Evolutionary conservation across 1,140 invertebrate genomes (phyloP), one percentile per base, ranked within the genome.

Genomic region (Heterodera schachtii): DNA sequence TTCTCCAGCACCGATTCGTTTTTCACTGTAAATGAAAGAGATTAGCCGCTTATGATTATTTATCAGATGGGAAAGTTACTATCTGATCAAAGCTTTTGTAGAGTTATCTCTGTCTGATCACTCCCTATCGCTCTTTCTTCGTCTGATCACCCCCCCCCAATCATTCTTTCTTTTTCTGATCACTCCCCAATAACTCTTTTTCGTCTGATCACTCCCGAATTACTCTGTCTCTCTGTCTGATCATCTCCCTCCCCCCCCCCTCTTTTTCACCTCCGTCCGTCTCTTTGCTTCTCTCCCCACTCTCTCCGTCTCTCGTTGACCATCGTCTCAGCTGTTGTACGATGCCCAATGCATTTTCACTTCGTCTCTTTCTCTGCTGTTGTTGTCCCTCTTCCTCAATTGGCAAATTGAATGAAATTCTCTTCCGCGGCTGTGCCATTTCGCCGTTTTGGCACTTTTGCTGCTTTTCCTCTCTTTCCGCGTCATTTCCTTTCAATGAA

Each of bases 401-500:
- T 41, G 77, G 77, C 49, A 78, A 69, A 78, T 78, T 78, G 47
- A 78, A 78, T 3, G 77, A 78, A 78, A 78, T 78, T 16, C 77
- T 21, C 31, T 78, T 78, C 46, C 11, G 21, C 21, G 77, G 43
- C 46, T 69, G 60, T 46, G 44, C 13, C n/a, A 49, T 43, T 69
- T 64, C 19, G 70, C 66, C 8, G 7, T 16, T 76, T 76, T 41
- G 11, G 41, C n/a, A 19, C 44, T 49, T 52, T 76, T n/a, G 57
- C n/a, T 76, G 57, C 21, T 76, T 19, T 19, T 66, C 43, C 19
- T n/a, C 57, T 64, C 11, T 4, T 11, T 5, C 57, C 19, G 11
- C 57, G 11, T 64, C 16, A 64, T 64, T 5, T 13, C 57, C 57
- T 5, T 71, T 71, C 49, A 78, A 21, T 21, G 77, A 78, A 49